Evolutionary conservation across 1,140 invertebrate species (phyloP).

Genomic region (Lepidurus couesii): DNA sequence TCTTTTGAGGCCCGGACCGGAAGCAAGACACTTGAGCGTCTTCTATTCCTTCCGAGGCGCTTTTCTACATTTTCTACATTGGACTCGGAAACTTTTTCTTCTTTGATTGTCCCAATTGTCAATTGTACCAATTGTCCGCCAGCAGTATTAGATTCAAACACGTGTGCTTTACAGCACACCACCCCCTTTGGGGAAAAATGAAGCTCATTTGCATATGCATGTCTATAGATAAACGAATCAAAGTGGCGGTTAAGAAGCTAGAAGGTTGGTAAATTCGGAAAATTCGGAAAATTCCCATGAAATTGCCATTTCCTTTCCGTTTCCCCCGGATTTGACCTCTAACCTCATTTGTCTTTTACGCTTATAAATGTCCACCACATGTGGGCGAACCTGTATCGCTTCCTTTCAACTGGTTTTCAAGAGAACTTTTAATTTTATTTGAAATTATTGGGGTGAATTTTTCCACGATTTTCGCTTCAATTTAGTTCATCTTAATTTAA

Average conservation of each 20-base stretch:
- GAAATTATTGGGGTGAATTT: too few species aligned
- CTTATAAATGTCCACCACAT: background rate
- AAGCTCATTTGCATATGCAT: background rate
- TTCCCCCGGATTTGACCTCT: background rate
- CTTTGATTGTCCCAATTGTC: background rate
- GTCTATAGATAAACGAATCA: background rate
- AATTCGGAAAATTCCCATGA: background rate
- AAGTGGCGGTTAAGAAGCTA: background rate
- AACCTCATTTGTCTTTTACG: slow-evolving; percentile 10
- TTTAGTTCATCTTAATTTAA: too few species aligned
- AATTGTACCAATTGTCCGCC: background rate
- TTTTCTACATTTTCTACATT: background rate
- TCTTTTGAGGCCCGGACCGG: background rate
- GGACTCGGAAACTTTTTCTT: background rate
- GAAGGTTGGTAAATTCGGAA: background rate
- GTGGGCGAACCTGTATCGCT: background rate
- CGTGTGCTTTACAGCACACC: background rate
- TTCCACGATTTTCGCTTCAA: too few species aligned
- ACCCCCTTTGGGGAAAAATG: background rate
- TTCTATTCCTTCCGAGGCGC: background rate
- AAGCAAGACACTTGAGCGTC: background rate
- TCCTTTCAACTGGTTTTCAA: too few species aligned
- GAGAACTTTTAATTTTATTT: too few species aligned
- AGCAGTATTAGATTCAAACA: background rate
- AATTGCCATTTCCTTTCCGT: background rate